phyloP scores from a whole-genome alignment of 2,888 invertebrate genomes.

The Euplagia quadripunctaria region DNA sequence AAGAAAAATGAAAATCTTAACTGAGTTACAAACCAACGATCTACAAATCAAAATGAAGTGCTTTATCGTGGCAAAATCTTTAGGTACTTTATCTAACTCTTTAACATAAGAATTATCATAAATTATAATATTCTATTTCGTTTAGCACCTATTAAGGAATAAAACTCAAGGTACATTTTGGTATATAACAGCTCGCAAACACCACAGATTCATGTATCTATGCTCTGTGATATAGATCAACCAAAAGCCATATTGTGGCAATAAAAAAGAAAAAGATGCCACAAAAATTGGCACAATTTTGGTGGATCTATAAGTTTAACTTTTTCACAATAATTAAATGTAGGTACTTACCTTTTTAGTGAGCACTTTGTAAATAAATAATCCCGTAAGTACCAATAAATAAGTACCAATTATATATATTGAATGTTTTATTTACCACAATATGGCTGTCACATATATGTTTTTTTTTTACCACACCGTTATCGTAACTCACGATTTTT shows the following conservation, averaged over 20 bases:
- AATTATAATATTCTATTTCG: neutral
- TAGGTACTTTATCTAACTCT: no score
- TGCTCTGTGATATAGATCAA: conserved; percentile 49
- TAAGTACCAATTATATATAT: neutral
- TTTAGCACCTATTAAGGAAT: neutral
- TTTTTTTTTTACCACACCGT: no score
- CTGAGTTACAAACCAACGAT: no score
- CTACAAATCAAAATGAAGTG: no score
- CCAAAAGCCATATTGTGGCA: conserved; percentile 54
- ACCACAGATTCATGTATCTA: neutral
- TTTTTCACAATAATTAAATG: conserved; percentile 9
- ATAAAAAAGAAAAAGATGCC: conserved; percentile 7
- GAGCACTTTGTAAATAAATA: neutral
- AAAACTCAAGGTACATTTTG: neutral
- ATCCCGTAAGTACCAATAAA: neutral
- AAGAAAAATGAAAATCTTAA: no score
- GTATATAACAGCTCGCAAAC: neutral
- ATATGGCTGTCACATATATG: conserved; percentile 37
- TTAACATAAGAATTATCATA: neutral
- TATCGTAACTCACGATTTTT: no score
- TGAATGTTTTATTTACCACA: conserved; percentile 35
- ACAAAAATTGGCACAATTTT: conserved; percentile 22
- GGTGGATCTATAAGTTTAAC: conserved; percentile 45
- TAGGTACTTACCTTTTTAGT: conserved; percentile 33
- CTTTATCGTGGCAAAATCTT: no score